These are phyloP conservation scores for Acanthis flammea DNA, from an alignment of 2,797 vertebrate genomes.

Conservation along the genomic window DNA sequence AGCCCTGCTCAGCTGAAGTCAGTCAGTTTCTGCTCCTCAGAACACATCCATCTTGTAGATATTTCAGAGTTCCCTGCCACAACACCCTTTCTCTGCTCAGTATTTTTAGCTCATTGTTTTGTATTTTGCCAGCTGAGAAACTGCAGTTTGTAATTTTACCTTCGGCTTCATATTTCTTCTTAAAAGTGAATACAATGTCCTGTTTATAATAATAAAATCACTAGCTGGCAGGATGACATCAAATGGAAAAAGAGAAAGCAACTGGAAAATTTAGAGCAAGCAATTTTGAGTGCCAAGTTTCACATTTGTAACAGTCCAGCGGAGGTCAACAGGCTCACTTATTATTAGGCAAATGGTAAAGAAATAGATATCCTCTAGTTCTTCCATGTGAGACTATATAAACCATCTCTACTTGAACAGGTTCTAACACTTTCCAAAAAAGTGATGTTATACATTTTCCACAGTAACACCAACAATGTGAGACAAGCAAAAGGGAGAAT, in stretches of 20 bases:
- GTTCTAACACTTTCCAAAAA: conserved; percentile 46
- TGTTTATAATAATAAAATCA: conserved; percentile 86
- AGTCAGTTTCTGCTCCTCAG: conserved; percentile 49
- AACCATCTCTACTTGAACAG: conserved; percentile 46
- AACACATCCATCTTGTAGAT: conserved; percentile 51
- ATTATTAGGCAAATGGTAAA: conserved; percentile 71
- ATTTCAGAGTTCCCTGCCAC: conserved; percentile 62
- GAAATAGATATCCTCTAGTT: conserved; percentile 68
- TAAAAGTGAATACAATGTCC: conserved; percentile 84
- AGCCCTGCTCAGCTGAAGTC: neutral
- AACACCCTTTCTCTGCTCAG: conserved; percentile 71
- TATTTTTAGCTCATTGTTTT: conserved; percentile 85
- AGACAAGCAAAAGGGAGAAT: conserved; percentile 62
- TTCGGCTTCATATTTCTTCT: conserved; percentile 81
- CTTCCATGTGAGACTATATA: conserved; percentile 62
- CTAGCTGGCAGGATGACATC: conserved; percentile 78
- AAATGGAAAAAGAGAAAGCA: conserved; percentile 77
- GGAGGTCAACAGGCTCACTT: conserved; percentile 76
- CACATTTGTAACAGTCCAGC: conserved; percentile 79
- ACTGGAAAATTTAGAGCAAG: conserved; percentile 84
- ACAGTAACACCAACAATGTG: conserved; percentile 58
- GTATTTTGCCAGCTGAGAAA: conserved; percentile 80
- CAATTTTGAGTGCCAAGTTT: conserved; percentile 81
- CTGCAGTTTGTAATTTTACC: conserved; percentile 80
- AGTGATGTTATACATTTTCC: conserved; percentile 62